Evolutionary conservation across 1,140 invertebrate genomes (phyloP).

Genomic region (Nasonia giraulti): DNA sequence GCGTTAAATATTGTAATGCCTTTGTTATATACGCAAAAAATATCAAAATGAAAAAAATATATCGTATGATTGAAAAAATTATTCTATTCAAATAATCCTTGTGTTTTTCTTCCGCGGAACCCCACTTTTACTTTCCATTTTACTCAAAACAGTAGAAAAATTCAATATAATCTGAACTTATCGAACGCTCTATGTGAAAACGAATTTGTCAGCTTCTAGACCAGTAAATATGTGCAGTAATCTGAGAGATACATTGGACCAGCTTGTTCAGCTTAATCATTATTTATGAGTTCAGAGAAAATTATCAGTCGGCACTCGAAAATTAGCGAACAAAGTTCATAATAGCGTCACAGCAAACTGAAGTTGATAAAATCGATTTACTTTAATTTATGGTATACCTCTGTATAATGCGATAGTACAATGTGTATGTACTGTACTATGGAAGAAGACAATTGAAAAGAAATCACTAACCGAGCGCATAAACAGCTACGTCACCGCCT

Average conservation of each 20-base stretch:
- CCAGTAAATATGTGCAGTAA: too few relatives aligned
- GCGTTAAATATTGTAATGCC: constrained; percentile 31
- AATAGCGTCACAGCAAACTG: not conserved
- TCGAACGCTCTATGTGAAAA: too few relatives aligned
- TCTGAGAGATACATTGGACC: too few relatives aligned
- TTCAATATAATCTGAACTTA: too few relatives aligned
- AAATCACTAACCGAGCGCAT: constrained; percentile 81
- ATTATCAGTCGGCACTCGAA: not conserved
- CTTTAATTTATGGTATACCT: not conserved
- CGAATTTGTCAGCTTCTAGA: too few relatives aligned
- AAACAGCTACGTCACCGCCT: constrained; percentile 89
- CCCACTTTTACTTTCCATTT: too few relatives aligned
- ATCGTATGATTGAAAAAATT: constrained; percentile 42
- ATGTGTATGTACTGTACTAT: too few relatives aligned
- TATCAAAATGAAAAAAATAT: constrained; percentile 25
- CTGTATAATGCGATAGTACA: not conserved
- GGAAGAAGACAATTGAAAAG: constrained; percentile 39
- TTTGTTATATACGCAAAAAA: constrained; percentile 46
- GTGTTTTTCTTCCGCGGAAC: not conserved
- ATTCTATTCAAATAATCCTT: constrained; percentile 26
- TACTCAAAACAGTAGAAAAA: too few relatives aligned
- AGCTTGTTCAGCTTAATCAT: too few relatives aligned
- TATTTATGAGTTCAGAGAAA: too few relatives aligned
- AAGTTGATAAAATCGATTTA: not conserved
- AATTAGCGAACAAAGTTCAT: not conserved